Evolutionary conservation across 92 coral and sea anemone genomes (phyloP).

Genomic region (Scolanthus callimorphus): DNA sequence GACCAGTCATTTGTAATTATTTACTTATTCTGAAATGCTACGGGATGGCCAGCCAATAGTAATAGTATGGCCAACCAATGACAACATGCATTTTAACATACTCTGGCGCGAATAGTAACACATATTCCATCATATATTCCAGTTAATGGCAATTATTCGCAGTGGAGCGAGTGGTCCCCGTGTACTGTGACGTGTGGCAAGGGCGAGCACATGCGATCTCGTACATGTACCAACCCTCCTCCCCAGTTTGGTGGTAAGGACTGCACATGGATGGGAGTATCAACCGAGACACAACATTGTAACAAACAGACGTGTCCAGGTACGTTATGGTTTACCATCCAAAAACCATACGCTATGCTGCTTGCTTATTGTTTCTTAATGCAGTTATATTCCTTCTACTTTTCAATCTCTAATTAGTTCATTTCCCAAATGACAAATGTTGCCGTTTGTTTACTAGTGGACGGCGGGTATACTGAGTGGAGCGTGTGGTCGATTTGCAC

Average conservation of each 20-base stretch:
- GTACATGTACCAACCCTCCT: constrained; percentile 76
- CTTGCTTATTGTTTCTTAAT: too few relatives aligned
- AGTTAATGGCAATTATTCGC: constrained; percentile 88
- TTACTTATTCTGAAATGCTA: too few relatives aligned
- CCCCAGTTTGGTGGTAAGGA: constrained; percentile 94
- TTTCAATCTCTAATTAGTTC: too few relatives aligned
- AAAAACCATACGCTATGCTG: not conserved
- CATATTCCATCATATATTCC: too few relatives aligned
- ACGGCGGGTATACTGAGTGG: constrained; percentile 89
- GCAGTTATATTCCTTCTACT: too few relatives aligned
- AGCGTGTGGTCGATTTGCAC: constrained; percentile 75
- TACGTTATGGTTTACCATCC: constrained; percentile 1
- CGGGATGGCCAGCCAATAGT: too few relatives aligned
- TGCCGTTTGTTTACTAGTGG: constrained; percentile 31
- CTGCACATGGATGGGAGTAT: constrained; percentile 72
- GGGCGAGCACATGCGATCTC: constrained; percentile 76
- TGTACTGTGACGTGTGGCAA: constrained; percentile 91
- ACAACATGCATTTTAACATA: too few relatives aligned
- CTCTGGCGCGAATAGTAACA: too few relatives aligned
- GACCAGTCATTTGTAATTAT: too few relatives aligned
- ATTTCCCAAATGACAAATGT: too few relatives aligned
- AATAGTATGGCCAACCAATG: too few relatives aligned
- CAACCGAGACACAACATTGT: constrained; percentile 63
- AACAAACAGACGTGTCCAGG: constrained; percentile 86
- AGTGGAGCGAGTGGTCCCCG: constrained; percentile 88